Percentiles rank a stretch among this genome's conserved stretches.
These are phyloP conservation scores for Polylopha cassiicola DNA, from an alignment of 2,888 invertebrate species.

Conservation along the genomic window DNA sequence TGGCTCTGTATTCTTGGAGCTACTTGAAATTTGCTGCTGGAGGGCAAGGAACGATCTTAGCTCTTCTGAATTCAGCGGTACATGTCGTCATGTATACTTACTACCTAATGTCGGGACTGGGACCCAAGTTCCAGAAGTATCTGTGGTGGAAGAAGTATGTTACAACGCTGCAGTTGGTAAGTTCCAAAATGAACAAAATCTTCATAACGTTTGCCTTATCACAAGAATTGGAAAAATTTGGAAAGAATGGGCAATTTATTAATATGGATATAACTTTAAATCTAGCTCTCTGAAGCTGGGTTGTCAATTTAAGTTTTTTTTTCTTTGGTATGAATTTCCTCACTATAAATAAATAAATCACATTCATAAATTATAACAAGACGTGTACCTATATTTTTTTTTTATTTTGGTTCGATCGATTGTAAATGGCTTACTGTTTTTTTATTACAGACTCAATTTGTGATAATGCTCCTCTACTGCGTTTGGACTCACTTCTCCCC, in stretches of 20 bases:
- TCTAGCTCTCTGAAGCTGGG: too few relatives aligned
- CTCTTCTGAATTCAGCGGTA: constrained; percentile 85
- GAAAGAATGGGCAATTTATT: too few relatives aligned
- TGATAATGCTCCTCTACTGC: constrained; percentile 81
- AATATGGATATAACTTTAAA: too few relatives aligned
- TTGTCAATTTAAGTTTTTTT: too few relatives aligned
- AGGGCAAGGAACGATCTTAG: constrained; percentile 86
- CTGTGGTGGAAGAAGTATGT: constrained; percentile 94
- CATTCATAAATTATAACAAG: too few relatives aligned
- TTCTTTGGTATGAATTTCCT: background rate
- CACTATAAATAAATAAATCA: too few relatives aligned
- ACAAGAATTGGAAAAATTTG: too few relatives aligned
- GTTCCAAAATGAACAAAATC: constrained; percentile 23
- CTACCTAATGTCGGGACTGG: constrained; percentile 86
- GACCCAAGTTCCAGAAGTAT: constrained; percentile 85
- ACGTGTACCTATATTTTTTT: too few relatives aligned
- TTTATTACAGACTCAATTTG: constrained; percentile 79
- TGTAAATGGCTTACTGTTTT: too few relatives aligned
- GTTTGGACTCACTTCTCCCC: constrained; percentile 72
- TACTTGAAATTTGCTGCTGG: constrained; percentile 87
- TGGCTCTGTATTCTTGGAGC: constrained; percentile 87
- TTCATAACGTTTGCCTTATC: too few relatives aligned
- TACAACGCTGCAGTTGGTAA: constrained; percentile 87
- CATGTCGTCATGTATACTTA: constrained; percentile 91
- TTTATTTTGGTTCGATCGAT: too few relatives aligned